Conservation (phyloP, 37 sponge, comb jelly and placozoan genomes). For the Geodia barretti region DNA sequence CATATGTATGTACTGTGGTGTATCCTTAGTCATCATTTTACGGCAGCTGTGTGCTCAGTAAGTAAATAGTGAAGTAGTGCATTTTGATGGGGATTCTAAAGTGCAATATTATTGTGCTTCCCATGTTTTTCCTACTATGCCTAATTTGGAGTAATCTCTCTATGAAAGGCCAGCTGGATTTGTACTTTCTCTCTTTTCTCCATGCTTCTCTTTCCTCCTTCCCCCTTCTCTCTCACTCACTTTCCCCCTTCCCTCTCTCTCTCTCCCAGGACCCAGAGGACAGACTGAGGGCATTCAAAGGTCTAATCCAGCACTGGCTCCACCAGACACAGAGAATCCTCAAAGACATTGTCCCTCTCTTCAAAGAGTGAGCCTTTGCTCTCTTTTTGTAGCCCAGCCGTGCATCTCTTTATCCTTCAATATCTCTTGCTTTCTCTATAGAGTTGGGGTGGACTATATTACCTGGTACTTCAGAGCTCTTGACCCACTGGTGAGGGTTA, state of each 20-base stretch:
- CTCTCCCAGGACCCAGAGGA: background rate
- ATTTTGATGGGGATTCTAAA: no score
- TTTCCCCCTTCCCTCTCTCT: conserved; percentile 5
- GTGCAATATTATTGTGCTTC: no score
- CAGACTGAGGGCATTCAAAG: conserved; percentile 29
- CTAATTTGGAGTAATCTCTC: no score
- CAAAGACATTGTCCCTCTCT: conserved; percentile 12
- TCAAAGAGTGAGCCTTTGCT: conserved; percentile 32
- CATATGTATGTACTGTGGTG: background rate
- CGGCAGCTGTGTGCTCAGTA: no score
- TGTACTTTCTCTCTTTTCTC: background rate
- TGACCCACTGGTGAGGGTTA: conserved; percentile 64
- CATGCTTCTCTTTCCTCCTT: background rate
- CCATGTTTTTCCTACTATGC: no score
- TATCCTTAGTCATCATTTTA: background rate
- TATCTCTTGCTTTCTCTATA: background rate
- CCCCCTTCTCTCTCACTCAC: background rate
- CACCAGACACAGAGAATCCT: conserved; percentile 8
- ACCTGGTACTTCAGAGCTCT: conserved; percentile 23
- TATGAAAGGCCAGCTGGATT: no score
- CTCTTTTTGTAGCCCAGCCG: background rate
- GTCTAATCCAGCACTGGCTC: conserved; percentile 15
- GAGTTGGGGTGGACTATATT: conserved; percentile 42
- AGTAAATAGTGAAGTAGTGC: no score
- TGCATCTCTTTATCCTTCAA: background rate